Base-by-base conservation (phyloP, 1,140 invertebrate genomes). In the Drosophila nannoptera region DNA sequence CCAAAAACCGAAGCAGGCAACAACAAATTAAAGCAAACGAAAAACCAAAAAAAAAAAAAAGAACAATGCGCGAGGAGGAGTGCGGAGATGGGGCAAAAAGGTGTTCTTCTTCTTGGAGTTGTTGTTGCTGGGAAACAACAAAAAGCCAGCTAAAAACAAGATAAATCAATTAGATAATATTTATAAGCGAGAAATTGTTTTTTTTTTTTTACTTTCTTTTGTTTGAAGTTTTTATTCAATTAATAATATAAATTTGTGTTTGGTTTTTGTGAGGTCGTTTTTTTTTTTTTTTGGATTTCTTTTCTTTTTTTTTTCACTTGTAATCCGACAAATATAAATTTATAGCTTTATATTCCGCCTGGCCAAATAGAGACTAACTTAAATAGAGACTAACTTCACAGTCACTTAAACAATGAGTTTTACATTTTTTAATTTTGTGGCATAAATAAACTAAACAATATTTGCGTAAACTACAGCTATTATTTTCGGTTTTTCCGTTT, bases 141-240 rank as follows among this genome's bases (percentile, higher is more conserved):
- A 3, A 77, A 69, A 56, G 60, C 53, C 58, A 49, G 58, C 55
- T 61, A 77, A 72, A 77, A 78, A 78, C 54, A 52, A 50, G 33
- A 36, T 35, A 63, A 60, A 62, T 7, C 5, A 12, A 7, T 43
- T 12, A 43, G 12, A 43, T 29, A 73, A 49, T 36, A 35, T 29
- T 65, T 64, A 68, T 66, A 52, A 71, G 70, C 36, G 46, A 75
- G 66, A 55, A 72, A 77, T 62, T 74, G 55, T 68, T 76, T 71
- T 42, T 69, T 70, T 54, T 60, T 35, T 60, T 77, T 67, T 42
- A 33, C 63, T 49, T 59, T 60, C 31, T 56, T 45, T 70, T 64
- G 66, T 22, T 22, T 22, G 22, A 22, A 22, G 12, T 32, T 71
- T 81, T 84, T 84, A 81, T 84, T 86, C 73, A 78, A 65, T 82